Percentiles rank a stretch among this genome's conserved stretches.
Evolutionary conservation across 37 sponge, comb jelly and placozoan genomes (phyloP).

Genomic region (Oscarella lobularis): DNA sequence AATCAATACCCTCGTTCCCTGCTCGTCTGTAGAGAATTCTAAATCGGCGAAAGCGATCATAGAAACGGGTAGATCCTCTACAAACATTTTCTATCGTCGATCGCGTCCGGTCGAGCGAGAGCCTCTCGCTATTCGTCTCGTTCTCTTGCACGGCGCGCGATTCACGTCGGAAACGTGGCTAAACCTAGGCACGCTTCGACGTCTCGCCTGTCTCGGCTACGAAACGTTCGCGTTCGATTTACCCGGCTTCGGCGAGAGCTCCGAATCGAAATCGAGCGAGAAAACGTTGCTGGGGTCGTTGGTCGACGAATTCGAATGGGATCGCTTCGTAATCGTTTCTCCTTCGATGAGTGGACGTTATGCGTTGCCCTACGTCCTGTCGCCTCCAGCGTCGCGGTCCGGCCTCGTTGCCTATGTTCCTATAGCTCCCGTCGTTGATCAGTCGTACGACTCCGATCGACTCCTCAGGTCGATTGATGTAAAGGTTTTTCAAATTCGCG

Average conservation of each 20-base stretch:
- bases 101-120: no score
- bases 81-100: no score
- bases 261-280: neutral
- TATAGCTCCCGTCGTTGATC: slow-evolving; percentile 17
- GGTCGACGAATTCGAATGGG: slow-evolving; percentile 8
- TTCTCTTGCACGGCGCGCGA: slow-evolving; percentile 27
- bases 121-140: slow-evolving; percentile 8
- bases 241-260: slow-evolving; percentile 11
- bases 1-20: no score
- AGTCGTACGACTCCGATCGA: neutral
- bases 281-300: slow-evolving; percentile 2
- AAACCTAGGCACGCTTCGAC: slow-evolving; percentile 12
- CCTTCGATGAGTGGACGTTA: slow-evolving; percentile 39
- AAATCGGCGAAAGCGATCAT: no score
- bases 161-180: slow-evolving; percentile 34
- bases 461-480: neutral
- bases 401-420: slow-evolving; percentile 23
- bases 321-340: slow-evolving; percentile 15
- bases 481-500: neutral
- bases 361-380: slow-evolving; percentile 23
- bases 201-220: slow-evolving; percentile 22
- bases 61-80: no score
- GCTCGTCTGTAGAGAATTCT: no score
- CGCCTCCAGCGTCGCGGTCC: neutral
- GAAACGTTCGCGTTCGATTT: slow-evolving; percentile 26